These are phyloP conservation scores for Drosophila kanekoi DNA, from an alignment of 2,888 invertebrate genomes.

Conservation along the genomic window DNA sequence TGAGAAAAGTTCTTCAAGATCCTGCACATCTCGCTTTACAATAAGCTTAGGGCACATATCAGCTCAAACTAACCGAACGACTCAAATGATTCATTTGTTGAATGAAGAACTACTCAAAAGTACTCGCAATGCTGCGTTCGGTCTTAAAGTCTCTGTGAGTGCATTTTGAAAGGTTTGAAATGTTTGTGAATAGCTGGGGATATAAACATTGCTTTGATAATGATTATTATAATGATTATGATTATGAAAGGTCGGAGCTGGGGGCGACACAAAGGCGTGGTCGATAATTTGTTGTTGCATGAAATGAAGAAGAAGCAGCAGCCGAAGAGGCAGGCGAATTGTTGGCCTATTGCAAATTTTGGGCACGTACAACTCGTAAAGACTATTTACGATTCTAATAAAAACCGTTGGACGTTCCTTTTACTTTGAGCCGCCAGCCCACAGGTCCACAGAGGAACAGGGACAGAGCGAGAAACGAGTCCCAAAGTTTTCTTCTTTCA, in stretches of 20 bases:
- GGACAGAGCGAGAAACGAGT: neutral
- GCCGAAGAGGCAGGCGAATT: constrained; percentile 30
- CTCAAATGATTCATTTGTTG: constrained; percentile 6
- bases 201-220: constrained; percentile 73
- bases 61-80: neutral
- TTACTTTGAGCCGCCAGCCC: constrained; percentile 42
- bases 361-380: constrained; percentile 78
- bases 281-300: constrained; percentile 71
- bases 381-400: constrained; percentile 80
- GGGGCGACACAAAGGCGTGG: constrained; percentile 23
- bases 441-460: constrained; percentile 32
- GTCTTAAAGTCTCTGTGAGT: constrained; percentile 16
- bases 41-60: too few relatives aligned
- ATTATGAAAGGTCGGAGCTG: constrained; percentile 57
- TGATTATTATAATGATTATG: constrained; percentile 67
- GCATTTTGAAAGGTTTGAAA: constrained; percentile 24
- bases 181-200: constrained; percentile 7
- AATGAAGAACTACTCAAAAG: neutral
- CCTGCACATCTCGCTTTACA: too few relatives aligned
- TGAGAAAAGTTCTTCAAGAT: too few relatives aligned
- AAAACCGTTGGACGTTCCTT: constrained; percentile 68
- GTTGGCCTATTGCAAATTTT: constrained; percentile 80
- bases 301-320: constrained; percentile 23
- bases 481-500: constrained; percentile 3
- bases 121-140: neutral